Conservation (phyloP, 2,888 invertebrate species). For the Unio pictorum region DNA sequence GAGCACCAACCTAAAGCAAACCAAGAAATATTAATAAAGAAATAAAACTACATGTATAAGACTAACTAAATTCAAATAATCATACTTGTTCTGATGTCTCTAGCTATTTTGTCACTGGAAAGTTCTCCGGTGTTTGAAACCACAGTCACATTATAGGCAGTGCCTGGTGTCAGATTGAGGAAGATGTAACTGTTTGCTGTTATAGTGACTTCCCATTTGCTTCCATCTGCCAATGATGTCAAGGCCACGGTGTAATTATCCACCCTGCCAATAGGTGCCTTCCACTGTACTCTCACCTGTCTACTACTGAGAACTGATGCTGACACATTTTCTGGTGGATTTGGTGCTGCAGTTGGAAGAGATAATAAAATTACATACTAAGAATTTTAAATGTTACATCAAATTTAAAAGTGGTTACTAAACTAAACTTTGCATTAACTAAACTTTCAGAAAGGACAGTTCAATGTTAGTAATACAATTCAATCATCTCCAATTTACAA, state of each 20-base stretch:
- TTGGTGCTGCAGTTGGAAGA: conserved; percentile 30
- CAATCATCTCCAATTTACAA: no score
- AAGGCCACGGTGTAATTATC: conserved; percentile 46
- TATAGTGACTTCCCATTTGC: conserved; percentile 16
- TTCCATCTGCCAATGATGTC: conserved; percentile 22
- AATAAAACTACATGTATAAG: no score
- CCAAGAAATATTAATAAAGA: no score
- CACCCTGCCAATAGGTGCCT: conserved; percentile 35
- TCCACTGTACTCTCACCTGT: conserved; percentile 42
- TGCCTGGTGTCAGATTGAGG: conserved; percentile 40
- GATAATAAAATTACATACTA: not conserved
- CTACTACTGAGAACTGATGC: conserved; percentile 31
- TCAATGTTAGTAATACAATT: no score
- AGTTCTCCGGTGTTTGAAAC: conserved; percentile 26
- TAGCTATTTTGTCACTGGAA: conserved; percentile 21
- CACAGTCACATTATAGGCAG: conserved; percentile 33
- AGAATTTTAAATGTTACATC: no score
- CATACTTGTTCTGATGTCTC: conserved; percentile 31
- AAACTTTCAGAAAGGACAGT: no score
- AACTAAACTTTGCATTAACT: no score
- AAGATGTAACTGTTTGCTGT: conserved; percentile 29
- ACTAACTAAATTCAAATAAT: no score
- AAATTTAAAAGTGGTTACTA: no score
- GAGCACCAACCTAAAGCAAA: no score
- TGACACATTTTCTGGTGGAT: conserved; percentile 33